Conservation (phyloP, 2,888 invertebrate species). For the Folsomia candida region DNA sequence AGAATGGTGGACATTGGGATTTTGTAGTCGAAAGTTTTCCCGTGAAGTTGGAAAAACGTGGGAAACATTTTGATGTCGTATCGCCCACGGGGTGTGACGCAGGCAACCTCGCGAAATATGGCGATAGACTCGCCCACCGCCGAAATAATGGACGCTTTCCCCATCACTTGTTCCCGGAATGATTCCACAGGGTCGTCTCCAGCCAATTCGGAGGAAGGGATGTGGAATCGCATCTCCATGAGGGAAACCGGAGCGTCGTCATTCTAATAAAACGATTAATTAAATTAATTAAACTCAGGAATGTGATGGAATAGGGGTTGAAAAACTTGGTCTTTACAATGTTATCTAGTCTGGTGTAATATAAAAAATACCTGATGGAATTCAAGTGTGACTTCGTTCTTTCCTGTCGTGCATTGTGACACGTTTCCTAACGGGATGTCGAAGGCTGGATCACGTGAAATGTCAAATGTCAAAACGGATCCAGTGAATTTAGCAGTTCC, state of each 20-base stretch:
- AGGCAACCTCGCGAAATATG: conserved; percentile 93
- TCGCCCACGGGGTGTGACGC: conserved; percentile 93
- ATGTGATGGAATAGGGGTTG: conserved; percentile 25
- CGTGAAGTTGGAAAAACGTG: conserved; percentile 86
- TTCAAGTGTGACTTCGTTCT: conserved; percentile 97
- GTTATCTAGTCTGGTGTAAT: not conserved
- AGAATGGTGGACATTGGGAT: conserved; percentile 96
- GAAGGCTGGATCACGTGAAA: conserved; percentile 75
- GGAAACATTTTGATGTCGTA: conserved; percentile 95
- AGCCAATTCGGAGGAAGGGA: conserved; percentile 83
- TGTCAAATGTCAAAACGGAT: conserved; percentile 78
- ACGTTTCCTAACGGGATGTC: conserved; percentile 95
- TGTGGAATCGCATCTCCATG: conserved; percentile 96
- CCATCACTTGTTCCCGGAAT: conserved; percentile 95
- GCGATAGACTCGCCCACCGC: conserved; percentile 97
- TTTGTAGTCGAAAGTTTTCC: conserved; percentile 99
- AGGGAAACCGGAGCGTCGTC: conserved; percentile 96
- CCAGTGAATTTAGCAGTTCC: conserved; percentile 92
- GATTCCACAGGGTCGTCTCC: conserved; percentile 92
- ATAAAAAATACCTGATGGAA: conserved; percentile 75
- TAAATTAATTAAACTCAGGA: not conserved
- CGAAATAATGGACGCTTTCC: conserved; percentile 95
- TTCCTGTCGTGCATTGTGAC: conserved; percentile 90
- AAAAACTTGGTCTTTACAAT: not conserved
- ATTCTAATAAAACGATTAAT: conserved; percentile 62